phyloP scores from a whole-genome alignment of 1,140 invertebrate genomes.

The Ooceraea biroi region DNA sequence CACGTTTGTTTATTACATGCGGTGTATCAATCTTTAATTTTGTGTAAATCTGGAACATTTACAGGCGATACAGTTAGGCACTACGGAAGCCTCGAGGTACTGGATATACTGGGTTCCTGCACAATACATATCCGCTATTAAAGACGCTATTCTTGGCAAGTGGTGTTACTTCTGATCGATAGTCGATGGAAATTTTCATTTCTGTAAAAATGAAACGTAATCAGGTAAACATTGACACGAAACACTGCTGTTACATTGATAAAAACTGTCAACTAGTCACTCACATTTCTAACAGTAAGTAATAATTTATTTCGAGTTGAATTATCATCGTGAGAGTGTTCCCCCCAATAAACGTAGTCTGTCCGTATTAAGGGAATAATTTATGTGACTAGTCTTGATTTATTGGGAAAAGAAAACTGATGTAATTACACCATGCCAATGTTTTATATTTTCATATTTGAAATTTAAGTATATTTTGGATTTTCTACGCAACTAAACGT shows the following conservation, averaged over 20 bases:
- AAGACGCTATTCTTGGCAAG: conserved; percentile 95
- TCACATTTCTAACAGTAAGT: conserved; percentile 82
- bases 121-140: conserved; percentile 96
- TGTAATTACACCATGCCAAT: conserved; percentile 46
- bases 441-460: conserved; percentile 51
- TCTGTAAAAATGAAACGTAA: conserved; percentile 77
- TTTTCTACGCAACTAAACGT: conserved; percentile 41
- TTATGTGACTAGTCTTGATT: conserved; percentile 59
- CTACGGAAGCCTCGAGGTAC: conserved; percentile 95
- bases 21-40: conserved; percentile 22
- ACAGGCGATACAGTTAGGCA: conserved; percentile 93
- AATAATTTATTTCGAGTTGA: conserved; percentile 80
- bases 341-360: conserved; percentile 68
- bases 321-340: conserved; percentile 71
- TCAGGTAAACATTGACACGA: conserved; percentile 79
- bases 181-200: conserved; percentile 63
- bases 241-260: conserved; percentile 77
- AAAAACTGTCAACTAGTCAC: conserved; percentile 81
- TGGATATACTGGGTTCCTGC: conserved; percentile 98
- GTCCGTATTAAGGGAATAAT: conserved; percentile 56
- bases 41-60: conserved; percentile 8
- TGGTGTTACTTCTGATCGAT: conserved; percentile 92
- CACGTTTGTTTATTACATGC: conserved; percentile 36
- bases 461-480: conserved; percentile 45
- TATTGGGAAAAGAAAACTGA: conserved; percentile 49